These are phyloP conservation scores for Neoarius graeffei DNA, from an alignment of 2,113 vertebrate genomes.

Conservation along the genomic window DNA sequence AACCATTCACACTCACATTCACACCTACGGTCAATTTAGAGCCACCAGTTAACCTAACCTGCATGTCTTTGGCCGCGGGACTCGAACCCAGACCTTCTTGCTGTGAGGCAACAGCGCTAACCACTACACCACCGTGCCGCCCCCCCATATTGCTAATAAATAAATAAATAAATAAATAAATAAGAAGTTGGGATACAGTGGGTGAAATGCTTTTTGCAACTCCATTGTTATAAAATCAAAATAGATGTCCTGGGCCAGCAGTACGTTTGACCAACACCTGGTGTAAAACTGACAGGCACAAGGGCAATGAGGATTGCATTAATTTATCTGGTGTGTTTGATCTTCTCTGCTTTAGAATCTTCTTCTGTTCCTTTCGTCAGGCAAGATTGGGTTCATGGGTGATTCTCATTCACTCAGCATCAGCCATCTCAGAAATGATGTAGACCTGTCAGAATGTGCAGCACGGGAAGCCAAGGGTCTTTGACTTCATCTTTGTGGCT, in stretches of 20 bases:
- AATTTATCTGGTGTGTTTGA: constrained; percentile 26
- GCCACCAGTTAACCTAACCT: no score
- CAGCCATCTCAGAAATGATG: constrained; percentile 12
- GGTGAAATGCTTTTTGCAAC: not conserved
- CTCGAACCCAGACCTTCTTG: no score
- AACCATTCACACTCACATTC: no score
- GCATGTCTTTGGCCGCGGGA: no score
- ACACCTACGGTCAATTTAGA: no score
- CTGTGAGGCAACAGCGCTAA: no score
- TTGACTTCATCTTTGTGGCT: not conserved
- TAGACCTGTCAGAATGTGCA: not conserved
- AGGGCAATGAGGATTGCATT: constrained; percentile 23
- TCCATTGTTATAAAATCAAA: not conserved
- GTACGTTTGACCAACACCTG: constrained; percentile 1
- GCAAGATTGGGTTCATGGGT: not conserved
- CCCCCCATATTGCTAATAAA: not conserved
- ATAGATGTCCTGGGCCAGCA: not conserved
- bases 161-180: not conserved
- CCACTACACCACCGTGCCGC: no score
- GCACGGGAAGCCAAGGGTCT: not conserved
- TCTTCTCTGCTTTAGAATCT: constrained; percentile 5
- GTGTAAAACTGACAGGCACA: constrained; percentile 18
- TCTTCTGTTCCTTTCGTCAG: not conserved
- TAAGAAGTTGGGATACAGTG: not conserved
- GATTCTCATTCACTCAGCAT: not conserved